Evolutionary conservation across 2,888 invertebrate genomes (phyloP).

Genomic region (Drosophila cognata): DNA sequence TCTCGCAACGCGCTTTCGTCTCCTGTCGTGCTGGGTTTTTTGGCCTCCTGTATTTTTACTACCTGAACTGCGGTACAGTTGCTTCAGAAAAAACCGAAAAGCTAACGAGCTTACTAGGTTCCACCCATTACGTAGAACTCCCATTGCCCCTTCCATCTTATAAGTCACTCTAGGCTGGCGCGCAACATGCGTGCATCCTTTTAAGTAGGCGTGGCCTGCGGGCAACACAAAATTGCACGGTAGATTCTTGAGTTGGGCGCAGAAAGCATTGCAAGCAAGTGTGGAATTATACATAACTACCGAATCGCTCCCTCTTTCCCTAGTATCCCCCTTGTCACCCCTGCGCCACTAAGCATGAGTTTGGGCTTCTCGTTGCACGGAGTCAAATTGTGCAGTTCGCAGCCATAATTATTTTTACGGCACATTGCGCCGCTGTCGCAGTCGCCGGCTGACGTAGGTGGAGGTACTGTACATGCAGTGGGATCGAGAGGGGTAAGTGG

Average conservation of each 20-base stretch:
- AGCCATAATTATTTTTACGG: conserved; percentile 81
- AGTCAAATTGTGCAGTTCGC: conserved; percentile 77
- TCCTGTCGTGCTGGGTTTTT: neutral
- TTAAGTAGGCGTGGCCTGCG: conserved; percentile 62
- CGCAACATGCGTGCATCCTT: conserved; percentile 19
- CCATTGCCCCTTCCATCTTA: neutral
- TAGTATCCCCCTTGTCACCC: neutral
- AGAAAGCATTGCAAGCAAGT: conserved; percentile 57
- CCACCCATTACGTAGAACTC: neutral
- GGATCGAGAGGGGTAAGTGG: neutral
- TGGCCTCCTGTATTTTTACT: neutral
- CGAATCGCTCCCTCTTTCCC: conserved; percentile 4
- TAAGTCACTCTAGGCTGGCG: neutral
- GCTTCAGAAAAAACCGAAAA: neutral
- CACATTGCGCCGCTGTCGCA: conserved; percentile 68
- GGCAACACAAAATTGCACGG: conserved; percentile 61
- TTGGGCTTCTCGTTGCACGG: conserved; percentile 22
- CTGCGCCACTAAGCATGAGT: conserved; percentile 8
- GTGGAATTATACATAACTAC: conserved; percentile 48
- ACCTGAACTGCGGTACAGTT: conserved; percentile 1
- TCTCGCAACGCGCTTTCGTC: neutral
- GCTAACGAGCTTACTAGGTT: neutral
- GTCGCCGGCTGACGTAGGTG: conserved; percentile 2
- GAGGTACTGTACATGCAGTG: neutral
- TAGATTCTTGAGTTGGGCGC: conserved; percentile 47